phyloP scores from a whole-genome alignment of 2,113 vertebrate genomes.

The Prionailurus viverrinus region DNA sequence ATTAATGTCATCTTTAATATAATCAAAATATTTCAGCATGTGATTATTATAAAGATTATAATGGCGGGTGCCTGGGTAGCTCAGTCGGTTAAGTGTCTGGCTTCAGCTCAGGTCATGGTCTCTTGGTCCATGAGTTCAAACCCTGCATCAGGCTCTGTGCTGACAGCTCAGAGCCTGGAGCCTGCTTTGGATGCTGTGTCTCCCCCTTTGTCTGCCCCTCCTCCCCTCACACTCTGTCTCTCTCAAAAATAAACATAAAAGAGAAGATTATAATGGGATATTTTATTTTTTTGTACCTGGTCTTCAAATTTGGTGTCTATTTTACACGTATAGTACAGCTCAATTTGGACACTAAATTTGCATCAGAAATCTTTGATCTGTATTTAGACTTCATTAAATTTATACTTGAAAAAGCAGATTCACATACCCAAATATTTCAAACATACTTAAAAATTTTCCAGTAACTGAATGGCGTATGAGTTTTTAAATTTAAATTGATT shows the following conservation, averaged over 20 bases:
- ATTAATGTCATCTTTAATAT: slow-evolving; percentile 29
- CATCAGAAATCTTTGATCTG: slow-evolving; percentile 28
- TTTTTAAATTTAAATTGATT: slow-evolving; percentile 54
- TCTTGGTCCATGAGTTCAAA: too few relatives aligned
- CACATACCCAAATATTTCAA: neutral
- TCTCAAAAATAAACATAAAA: too few relatives aligned
- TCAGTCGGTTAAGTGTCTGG: too few relatives aligned
- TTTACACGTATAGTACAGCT: slow-evolving; percentile 23
- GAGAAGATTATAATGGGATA: neutral
- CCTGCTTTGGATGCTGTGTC: too few relatives aligned
- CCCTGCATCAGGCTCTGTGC: too few relatives aligned
- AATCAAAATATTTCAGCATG: neutral
- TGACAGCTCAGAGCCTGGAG: too few relatives aligned
- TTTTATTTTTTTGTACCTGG: neutral
- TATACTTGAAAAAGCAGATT: slow-evolving; percentile 43
- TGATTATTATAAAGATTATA: slow-evolving; percentile 35
- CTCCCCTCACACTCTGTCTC: too few relatives aligned
- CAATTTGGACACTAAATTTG: slow-evolving; percentile 57
- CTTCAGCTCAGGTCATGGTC: too few relatives aligned
- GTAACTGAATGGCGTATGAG: neutral
- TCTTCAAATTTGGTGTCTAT: slow-evolving; percentile 23
- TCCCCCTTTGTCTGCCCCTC: too few relatives aligned
- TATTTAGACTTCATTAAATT: slow-evolving; percentile 47
- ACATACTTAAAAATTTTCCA: neutral
- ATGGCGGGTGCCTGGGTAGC: too few relatives aligned